A percentile compares a stretch with the other conserved stretches of the same genome.
Conservation (phyloP, 2,888 invertebrate genomes). For the Leptinotarsa tumamoca region DNA sequence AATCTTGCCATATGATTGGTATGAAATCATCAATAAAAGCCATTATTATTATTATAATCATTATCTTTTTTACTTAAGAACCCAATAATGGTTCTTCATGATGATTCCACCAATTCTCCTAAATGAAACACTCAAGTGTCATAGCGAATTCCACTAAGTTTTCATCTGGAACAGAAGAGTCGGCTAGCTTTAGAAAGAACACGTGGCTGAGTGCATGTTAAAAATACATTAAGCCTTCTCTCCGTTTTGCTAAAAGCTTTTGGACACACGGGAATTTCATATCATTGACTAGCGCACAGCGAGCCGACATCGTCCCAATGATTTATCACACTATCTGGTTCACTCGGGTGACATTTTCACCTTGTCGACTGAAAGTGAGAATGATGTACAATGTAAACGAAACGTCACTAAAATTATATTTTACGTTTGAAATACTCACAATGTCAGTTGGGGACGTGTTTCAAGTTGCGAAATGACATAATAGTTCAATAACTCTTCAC, state of each 20-base stretch:
- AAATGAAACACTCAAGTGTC: constrained; percentile 9
- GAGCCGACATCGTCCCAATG: constrained; percentile 29
- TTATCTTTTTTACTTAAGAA: not conserved
- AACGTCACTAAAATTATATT: not conserved
- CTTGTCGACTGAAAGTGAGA: constrained; percentile 16
- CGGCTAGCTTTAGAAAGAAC: constrained; percentile 44
- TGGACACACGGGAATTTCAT: constrained; percentile 42
- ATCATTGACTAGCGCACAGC: constrained; percentile 38
- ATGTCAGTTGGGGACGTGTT: too few relatives aligned
- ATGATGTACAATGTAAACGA: not conserved
- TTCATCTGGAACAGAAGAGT: constrained; percentile 22
- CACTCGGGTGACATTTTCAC: constrained; percentile 10
- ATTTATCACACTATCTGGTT: constrained; percentile 29
- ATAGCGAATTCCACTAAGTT: constrained; percentile 39
- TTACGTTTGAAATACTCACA: not conserved
- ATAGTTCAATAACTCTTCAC: too few relatives aligned
- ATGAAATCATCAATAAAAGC: too few relatives aligned
- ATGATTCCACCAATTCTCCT: not conserved
- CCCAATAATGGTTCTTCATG: not conserved
- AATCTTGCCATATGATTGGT: too few relatives aligned
- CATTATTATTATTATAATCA: too few relatives aligned
- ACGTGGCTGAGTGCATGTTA: constrained; percentile 57
- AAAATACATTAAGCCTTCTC: constrained; percentile 57
- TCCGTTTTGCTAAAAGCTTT: constrained; percentile 41
- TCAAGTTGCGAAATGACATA: too few relatives aligned